Base-by-base conservation (phyloP, 64 coral and sea anemone genomes). In the Cladopsammia gracilis region DNA sequence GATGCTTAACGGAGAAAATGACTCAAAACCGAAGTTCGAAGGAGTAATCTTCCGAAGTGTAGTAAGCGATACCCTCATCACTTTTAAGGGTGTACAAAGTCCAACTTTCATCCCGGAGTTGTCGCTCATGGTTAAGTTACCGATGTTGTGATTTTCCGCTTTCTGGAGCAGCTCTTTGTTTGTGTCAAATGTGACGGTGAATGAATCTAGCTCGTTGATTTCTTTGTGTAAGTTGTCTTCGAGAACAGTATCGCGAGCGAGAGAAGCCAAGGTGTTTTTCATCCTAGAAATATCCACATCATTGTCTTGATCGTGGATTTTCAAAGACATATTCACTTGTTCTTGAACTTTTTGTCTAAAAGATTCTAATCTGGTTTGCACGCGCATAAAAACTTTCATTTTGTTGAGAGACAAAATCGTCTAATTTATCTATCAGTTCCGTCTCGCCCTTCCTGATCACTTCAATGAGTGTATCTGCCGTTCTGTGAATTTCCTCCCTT, bases 1-100 rank as follows among this genome's bases (percentile, higher is more conserved):
- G 10, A 97, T 71, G 13, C 92, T 91, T 43, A 97, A 73, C 0
- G 96, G 96, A 9, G 96, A 93, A 43, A 97, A 97, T 7, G 92
- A 94, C n/a, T 94, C 92, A n/a, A 97, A 64, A 0, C 88, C 96
- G 4, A 97, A 10, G 18, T 87, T 77, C 62, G 73, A 50, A 51
- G 83, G 23, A 71, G 20, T 76, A 71, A 86, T 60, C 76, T 88
- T 26, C 57, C 88, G 22, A 80, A 71, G 90, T 9, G 62, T 70
- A 9, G 48, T 65, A 15, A 69, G 59, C 3, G 64, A 64, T 8
- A 70, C 46, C 47, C 77, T 48, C 64, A 75, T 74, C 23, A 76
- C 19, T 25, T 44, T 8, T 51, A 83, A 66, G 13, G 45, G 79
- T 42, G 50, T 92, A 23, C 68, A 44, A 43, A 73, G 25, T 43